A percentile compares a stretch with the other conserved stretches of the same genome.
Conservation (phyloP, 2,797 vertebrate genomes). For the Naso thynnoides region DNA sequence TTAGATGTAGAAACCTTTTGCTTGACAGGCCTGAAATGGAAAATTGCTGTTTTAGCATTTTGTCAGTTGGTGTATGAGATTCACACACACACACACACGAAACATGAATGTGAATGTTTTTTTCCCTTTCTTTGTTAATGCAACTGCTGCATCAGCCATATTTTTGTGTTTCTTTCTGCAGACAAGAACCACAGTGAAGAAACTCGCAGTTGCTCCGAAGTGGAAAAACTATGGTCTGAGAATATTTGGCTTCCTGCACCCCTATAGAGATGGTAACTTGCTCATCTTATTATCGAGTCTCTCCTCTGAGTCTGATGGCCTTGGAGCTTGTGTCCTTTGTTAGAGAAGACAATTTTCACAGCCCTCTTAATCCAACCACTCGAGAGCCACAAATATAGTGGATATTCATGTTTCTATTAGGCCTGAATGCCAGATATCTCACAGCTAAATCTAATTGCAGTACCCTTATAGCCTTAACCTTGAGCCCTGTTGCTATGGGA, state of each 20-base stretch:
- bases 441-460: conserved; percentile 48
- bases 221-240: conserved; percentile 99
- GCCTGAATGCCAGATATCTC: conserved; percentile 54
- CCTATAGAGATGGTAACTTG: conserved; percentile 93
- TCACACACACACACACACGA: neutral
- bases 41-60: neutral
- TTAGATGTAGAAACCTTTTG: neutral
- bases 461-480: conserved; percentile 35
- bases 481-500: conserved; percentile 66
- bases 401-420: conserved; percentile 66
- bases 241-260: conserved; percentile 97
- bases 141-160: neutral
- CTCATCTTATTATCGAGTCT: conserved; percentile 46
- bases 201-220: conserved; percentile 96
- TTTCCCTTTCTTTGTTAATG: neutral
- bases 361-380: conserved; percentile 51
- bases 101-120: neutral
- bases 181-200: conserved; percentile 94
- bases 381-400: conserved; percentile 53
- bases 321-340: conserved; percentile 57
- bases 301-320: conserved; percentile 33
- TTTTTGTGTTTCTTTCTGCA: conserved; percentile 61
- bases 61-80: neutral
- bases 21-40: neutral
- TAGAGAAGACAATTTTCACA: conserved; percentile 46